Evolutionary conservation across 2,113 vertebrate genomes (phyloP), one percentile per base, ranked within the genome.

Genomic region (Lepus americanus): DNA sequence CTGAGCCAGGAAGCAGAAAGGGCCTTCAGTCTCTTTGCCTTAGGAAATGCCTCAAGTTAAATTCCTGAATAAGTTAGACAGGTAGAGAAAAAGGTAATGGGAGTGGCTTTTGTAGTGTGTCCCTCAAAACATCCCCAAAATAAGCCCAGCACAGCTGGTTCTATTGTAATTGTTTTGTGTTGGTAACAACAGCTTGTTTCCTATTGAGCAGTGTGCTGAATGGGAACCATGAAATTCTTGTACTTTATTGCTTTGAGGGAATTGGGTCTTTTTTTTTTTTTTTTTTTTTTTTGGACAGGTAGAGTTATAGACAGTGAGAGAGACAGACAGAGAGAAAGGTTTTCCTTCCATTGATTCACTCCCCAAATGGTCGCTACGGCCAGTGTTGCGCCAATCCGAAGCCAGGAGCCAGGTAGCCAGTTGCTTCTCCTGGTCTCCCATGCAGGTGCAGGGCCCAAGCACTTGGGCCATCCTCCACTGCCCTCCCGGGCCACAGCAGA

Each of bases 91-190:
- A 64, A 14, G 29, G 10, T 17, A 25, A 8, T 22, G 22, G 29
- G 13, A 36, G 11, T 22, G 1, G 0, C 33, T 78, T 61, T 66
- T 20, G 49, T 49, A 55, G 78, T n/a, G 44, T 36, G 36, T 36
- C 36, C 22, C 29, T 77, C 31, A 59, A 67, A 36, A 64, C 31
- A 79, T 70, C 64, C 29, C 36, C 25, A 84, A 94, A 95, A 61
- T 49, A 76, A 83, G 59, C 20, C 90, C 44, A 73, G 44, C n/a
- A 66, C 17, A 63, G 14, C 79, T 87, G 63, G 67, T 87, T 82
- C 81, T n/a, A 91, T 67, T 53, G 77, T 83, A 55, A 89, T 5
- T 90, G 44, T 70, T 92, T 87, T 78, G 59, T 92, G 94, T 89
- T 89, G 77, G 66, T 77, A 29, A 97, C 85, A 93, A 74, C 49